phyloP scores from a whole-genome alignment of 2,113 vertebrate genomes.

The Aegithalos caudatus region DNA sequence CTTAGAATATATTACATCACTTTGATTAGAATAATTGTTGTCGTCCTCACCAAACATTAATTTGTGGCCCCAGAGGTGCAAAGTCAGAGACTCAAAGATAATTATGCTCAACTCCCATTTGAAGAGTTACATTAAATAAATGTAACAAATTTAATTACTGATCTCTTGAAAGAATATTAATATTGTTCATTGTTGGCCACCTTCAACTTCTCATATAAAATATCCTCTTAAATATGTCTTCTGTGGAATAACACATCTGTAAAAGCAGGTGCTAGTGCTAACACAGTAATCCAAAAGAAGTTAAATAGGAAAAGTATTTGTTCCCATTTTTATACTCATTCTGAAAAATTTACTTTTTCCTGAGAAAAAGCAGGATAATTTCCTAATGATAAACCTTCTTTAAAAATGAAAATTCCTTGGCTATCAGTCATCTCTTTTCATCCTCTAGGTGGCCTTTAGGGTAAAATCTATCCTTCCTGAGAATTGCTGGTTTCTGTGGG shows the following conservation, averaged over 20 bases:
- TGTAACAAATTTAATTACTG: conserved; percentile 26
- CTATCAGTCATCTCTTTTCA: neutral
- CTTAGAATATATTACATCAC: neutral
- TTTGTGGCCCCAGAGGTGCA: neutral
- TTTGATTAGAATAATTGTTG: neutral
- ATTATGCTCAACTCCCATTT: neutral
- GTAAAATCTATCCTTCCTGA: neutral
- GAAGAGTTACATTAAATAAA: conserved; percentile 29
- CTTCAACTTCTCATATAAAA: neutral
- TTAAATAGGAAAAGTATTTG: neutral
- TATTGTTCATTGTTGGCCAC: neutral
- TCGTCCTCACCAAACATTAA: neutral
- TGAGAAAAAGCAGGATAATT: neutral
- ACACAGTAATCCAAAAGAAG: neutral
- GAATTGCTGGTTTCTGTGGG: neutral
- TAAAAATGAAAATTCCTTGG: neutral
- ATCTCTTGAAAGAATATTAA: conserved; percentile 2
- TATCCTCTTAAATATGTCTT: neutral
- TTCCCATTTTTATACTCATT: neutral
- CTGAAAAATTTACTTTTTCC: neutral
- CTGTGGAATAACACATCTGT: neutral
- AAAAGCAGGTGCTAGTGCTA: neutral
- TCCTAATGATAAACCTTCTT: neutral
- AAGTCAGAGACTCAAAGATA: conserved; percentile 5
- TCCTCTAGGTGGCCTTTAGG: neutral